Base-by-base conservation (phyloP, 1,140 invertebrate species). In the Drosophila ambigua region DNA sequence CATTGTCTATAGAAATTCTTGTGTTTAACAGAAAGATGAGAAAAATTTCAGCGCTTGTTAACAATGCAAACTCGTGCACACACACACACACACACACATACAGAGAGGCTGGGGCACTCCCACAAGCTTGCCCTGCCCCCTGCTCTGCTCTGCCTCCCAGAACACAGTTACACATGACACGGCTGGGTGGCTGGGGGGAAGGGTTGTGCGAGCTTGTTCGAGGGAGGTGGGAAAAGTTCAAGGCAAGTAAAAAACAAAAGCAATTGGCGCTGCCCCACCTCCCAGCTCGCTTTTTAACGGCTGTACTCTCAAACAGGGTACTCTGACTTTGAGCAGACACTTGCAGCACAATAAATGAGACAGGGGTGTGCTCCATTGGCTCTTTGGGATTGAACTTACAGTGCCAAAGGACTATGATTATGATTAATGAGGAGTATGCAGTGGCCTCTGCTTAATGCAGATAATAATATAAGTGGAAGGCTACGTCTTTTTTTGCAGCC, bases 171-270 rank as follows among this genome's bases (percentile, higher is more conserved):
- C 50, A 69, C 43, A 68, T 45, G 35, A 28, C 49, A 44, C 24
- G 39, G 44, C n/a, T 55, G 0, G 23, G 13, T 0, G 5, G 0
- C n/a, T n/a, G n/a, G 23, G 13, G 3, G 2, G 13, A 13, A 6
- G 31, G 39, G 2, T 7, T 35, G 24, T 5, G 9, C 2, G 28
- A 35, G 48, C 20, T 31, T 15, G 35, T 24, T 9, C 5, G 16
- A 28, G 31, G 31, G 7, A 15, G 23, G 16, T 41, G 46, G 15
- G 15, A 76, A 76, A 76, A 76, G 72, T 75, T 75, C 72, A 75
- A 76, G 73, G 72, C 54, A 48, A 75, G 63, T 44, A 77, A 69
- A 85, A 85, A 85, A 85, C 78, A 84, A 85, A 85, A 87, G 72
- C 49, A 73, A 60, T 67, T 51, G 71, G 58, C 65, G 35, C 43